Percentiles rank a stretch among this genome's conserved stretches.
Evolutionary conservation across 2,113 vertebrate genomes (phyloP).

Genomic region (Eclectus roratus): DNA sequence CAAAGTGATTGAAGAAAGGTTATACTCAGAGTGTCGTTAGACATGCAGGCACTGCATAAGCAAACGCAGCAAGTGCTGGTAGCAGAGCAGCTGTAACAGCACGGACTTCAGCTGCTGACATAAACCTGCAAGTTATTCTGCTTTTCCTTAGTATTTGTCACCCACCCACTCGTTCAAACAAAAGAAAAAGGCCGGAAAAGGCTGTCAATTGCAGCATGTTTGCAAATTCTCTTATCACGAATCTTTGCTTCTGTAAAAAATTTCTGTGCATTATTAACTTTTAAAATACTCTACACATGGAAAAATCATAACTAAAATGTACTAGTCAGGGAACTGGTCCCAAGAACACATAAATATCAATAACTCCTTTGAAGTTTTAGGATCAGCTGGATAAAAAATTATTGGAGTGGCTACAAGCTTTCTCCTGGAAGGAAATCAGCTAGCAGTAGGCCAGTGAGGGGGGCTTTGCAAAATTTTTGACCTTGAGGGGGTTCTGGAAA

Average conservation of each 20-base stretch:
- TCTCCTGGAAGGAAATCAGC: constrained; percentile 13
- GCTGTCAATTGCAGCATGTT: not conserved
- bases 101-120: not conserved
- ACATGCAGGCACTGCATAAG: not conserved
- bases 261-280: not conserved
- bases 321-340: not conserved
- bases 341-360: not conserved
- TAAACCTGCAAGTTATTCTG: not conserved
- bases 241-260: not conserved
- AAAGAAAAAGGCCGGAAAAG: not conserved
- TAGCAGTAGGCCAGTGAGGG: not conserved
- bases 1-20: not conserved
- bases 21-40: not conserved
- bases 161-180: not conserved
- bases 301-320: not conserved
- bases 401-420: not conserved
- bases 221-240: constrained; percentile 12
- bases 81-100: not conserved
- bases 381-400: constrained; percentile 13
- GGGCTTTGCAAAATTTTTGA: constrained; percentile 19
- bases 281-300: not conserved
- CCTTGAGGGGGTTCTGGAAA: constrained; percentile 41
- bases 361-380: constrained; percentile 20
- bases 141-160: not conserved
- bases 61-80: not conserved